phyloP scores from a whole-genome alignment of 2,888 invertebrate species.

The Lasioglossum leucozonium region DNA sequence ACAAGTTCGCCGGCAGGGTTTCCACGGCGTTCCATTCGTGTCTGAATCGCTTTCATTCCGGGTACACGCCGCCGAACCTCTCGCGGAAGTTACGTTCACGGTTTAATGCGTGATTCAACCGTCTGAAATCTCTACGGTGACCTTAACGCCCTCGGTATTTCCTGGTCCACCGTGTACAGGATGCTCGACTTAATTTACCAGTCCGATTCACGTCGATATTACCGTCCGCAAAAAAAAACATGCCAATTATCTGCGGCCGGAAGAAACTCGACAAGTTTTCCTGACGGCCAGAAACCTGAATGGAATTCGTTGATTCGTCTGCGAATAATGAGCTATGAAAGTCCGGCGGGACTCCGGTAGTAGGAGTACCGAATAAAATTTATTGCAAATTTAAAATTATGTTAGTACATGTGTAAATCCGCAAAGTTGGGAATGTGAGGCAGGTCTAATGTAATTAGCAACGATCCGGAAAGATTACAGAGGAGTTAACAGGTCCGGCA shows the following conservation, averaged over 20 bases:
- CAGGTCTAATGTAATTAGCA: constrained; percentile 69
- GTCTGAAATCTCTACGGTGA: constrained; percentile 12
- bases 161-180: neutral
- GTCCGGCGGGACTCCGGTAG: too few relatives aligned
- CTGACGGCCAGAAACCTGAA: neutral
- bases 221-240: neutral
- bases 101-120: constrained; percentile 35
- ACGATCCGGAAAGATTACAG: constrained; percentile 74
- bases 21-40: constrained; percentile 36
- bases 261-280: neutral
- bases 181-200: neutral
- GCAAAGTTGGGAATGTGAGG: constrained; percentile 29
- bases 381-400: neutral
- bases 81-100: constrained; percentile 36
- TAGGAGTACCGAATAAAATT: neutral
- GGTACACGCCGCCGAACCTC: constrained; percentile 20
- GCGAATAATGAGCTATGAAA: too few relatives aligned
- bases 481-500: constrained; percentile 72
- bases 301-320: neutral
- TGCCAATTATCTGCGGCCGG: neutral
- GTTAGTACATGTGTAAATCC: constrained; percentile 30
- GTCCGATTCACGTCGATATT: neutral
- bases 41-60: constrained; percentile 29
- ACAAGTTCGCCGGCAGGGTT: constrained; percentile 52
- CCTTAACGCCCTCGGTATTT: constrained; percentile 9